phyloP scores from a whole-genome alignment of 2,797 vertebrate species.

The Scleropages formosus region DNA sequence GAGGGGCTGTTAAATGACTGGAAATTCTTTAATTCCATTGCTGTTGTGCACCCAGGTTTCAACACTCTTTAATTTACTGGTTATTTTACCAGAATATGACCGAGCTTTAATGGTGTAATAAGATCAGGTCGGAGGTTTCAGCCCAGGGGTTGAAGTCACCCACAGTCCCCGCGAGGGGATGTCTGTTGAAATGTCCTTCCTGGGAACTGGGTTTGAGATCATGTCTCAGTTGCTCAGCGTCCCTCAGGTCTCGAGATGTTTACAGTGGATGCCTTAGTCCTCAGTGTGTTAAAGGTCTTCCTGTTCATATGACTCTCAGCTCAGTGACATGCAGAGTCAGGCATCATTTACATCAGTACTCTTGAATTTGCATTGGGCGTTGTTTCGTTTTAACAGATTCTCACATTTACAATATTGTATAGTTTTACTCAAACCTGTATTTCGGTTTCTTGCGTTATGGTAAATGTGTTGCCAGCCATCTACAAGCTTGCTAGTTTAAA shows the following conservation, averaged over 20 bases:
- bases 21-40: constrained; percentile 9
- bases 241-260: background rate
- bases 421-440: too few species aligned
- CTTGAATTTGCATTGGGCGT: background rate
- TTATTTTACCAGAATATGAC: background rate
- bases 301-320: background rate
- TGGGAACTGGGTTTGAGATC: constrained; percentile 7
- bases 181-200: background rate
- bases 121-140: background rate
- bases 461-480: too few species aligned
- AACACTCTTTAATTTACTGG: too few species aligned
- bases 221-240: background rate
- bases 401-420: too few species aligned
- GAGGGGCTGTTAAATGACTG: constrained; percentile 4
- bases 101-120: constrained; percentile 2
- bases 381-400: too few species aligned
- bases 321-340: background rate
- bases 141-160: background rate
- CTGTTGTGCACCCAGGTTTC: background rate
- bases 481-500: too few species aligned
- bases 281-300: background rate
- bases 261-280: background rate
- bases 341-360: background rate
- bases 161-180: background rate
- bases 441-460: too few species aligned